phyloP scores from a whole-genome alignment of 2,797 vertebrate genomes.

The Hipposideros larvatus region DNA sequence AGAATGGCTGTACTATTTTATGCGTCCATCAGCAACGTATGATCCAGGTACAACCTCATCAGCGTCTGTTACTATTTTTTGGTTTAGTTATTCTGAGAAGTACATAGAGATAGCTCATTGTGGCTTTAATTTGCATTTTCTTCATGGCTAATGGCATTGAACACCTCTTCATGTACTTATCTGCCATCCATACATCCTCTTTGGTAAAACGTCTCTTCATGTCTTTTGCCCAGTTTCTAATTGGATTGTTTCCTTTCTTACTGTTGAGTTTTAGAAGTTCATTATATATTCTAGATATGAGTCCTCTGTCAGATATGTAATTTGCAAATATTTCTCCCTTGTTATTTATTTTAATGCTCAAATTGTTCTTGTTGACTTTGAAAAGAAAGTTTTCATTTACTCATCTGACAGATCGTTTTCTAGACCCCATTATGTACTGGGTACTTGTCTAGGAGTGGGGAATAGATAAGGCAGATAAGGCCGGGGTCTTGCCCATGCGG shows the following conservation, averaged over 20 bases:
- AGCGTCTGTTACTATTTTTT: neutral
- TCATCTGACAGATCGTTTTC: neutral
- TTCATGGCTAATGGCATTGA: neutral
- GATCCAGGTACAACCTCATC: neutral
- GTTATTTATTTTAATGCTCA: neutral
- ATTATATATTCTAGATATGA: neutral
- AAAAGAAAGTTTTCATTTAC: neutral
- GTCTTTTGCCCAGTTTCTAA: neutral
- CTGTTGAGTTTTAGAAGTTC: neutral
- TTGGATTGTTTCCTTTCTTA: neutral
- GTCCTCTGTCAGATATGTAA: neutral
- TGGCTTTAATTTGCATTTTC: neutral
- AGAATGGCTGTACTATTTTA: neutral
- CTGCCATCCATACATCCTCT: neutral
- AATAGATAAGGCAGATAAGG: neutral
- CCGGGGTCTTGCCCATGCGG: neutral
- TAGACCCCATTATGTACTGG: neutral
- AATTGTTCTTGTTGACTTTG: neutral
- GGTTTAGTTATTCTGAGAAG: neutral
- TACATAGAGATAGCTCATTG: neutral
- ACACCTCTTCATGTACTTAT: neutral
- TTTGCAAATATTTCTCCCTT: conserved; percentile 14
- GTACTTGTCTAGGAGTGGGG: neutral
- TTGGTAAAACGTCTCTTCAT: neutral
- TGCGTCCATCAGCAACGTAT: neutral